Evolutionary conservation across 2,113 vertebrate species (phyloP).

Genomic region (Amphilophus citrinellus): DNA sequence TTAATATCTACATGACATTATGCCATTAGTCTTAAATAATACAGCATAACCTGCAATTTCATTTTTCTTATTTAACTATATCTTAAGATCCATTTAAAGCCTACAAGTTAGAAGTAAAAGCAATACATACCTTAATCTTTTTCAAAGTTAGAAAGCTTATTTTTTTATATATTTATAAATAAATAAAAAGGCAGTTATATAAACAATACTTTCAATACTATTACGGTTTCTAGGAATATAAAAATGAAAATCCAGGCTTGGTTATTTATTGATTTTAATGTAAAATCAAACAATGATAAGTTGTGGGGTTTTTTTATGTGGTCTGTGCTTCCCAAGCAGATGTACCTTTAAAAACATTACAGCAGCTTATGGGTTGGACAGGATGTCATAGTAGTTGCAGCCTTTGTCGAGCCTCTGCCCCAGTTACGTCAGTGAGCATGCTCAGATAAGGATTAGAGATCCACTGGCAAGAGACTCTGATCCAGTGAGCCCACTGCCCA

Average conservation of each 20-base stretch:
- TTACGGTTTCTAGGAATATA: background rate
- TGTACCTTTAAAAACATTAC: slow-evolving; percentile 12
- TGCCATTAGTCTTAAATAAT: slow-evolving; percentile 4
- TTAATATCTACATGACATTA: slow-evolving; percentile 33
- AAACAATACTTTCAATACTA: slow-evolving; percentile 25
- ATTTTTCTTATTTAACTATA: background rate
- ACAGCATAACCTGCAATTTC: slow-evolving; percentile 14
- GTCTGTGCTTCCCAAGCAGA: background rate
- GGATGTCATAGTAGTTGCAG: slow-evolving; percentile 28
- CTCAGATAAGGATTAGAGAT: slow-evolving; percentile 74
- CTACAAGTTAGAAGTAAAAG: background rate
- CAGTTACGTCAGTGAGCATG: slow-evolving; percentile 65
- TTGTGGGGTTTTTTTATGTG: background rate
- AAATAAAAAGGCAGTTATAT: slow-evolving; percentile 3
- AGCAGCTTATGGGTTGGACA: slow-evolving; percentile 19
- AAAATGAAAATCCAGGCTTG: slow-evolving; percentile 20
- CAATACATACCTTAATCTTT: background rate
- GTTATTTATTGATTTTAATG: background rate
- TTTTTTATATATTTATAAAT: background rate
- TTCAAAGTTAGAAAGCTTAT: background rate
- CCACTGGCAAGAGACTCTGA: slow-evolving; percentile 70
- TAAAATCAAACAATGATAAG: background rate
- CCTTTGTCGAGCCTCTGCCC: slow-evolving; percentile 56
- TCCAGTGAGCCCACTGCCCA: slow-evolving; percentile 47
- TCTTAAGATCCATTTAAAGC: background rate